Conservation (phyloP, 2,888 invertebrate genomes). For the Drosophila diplacantha region DNA sequence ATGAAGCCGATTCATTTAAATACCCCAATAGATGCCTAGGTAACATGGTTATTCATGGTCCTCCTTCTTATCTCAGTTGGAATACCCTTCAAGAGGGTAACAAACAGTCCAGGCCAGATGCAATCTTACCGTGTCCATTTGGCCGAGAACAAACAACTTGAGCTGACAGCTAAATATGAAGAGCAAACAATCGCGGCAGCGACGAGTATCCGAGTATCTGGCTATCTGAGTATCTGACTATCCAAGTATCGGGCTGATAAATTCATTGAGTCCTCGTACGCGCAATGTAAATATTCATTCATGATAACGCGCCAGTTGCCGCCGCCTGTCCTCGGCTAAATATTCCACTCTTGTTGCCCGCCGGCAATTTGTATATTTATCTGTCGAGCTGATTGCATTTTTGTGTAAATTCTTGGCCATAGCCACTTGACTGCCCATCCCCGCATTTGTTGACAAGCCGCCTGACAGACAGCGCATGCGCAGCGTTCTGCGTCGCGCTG, state of each 20-base stretch:
- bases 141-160: conserved; percentile 9
- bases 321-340: conserved; percentile 25
- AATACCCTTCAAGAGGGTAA: background rate
- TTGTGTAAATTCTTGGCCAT: conserved; percentile 64
- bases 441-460: conserved; percentile 15
- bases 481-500: conserved; percentile 24
- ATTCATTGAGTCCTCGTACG: conserved; percentile 53
- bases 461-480: conserved; percentile 39
- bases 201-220: conserved; percentile 4
- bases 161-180: conserved; percentile 43
- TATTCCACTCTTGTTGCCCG: conserved; percentile 11
- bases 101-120: conserved; percentile 2
- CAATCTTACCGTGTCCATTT: conserved; percentile 14
- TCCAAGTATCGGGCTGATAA: conserved; percentile 47
- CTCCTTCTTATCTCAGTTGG: background rate
- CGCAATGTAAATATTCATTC: conserved; percentile 50
- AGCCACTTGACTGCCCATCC: conserved; percentile 19
- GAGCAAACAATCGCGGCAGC: conserved; percentile 30
- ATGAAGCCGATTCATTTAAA: background rate
- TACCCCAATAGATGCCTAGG: no score
- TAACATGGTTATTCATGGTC: background rate
- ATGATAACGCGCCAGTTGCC: conserved; percentile 59
- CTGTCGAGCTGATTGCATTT: conserved; percentile 62
- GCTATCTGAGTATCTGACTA: conserved; percentile 18
- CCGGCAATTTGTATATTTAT: conserved; percentile 56